A percentile compares a stretch with the other conserved stretches of the same genome.
Evolutionary conservation across 2,797 vertebrate genomes (phyloP).

Genomic region (Cetoscarus ocellatus): DNA sequence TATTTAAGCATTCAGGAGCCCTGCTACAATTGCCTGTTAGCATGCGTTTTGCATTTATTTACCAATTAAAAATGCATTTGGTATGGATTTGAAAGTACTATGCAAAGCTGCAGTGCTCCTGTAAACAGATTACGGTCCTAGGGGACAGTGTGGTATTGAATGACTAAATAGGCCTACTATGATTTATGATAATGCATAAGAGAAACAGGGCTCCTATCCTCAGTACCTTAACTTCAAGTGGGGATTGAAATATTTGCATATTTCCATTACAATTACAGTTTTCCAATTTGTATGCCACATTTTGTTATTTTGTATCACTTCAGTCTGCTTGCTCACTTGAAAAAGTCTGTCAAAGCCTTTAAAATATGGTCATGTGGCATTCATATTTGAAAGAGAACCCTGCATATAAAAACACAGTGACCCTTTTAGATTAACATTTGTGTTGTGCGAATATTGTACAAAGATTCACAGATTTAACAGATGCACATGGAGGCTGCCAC

Average conservation of each 20-base stretch:
- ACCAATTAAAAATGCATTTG: constrained; percentile 86
- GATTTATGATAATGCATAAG: constrained; percentile 88
- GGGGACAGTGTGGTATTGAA: constrained; percentile 85
- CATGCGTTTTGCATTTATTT: constrained; percentile 86
- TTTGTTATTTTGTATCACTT: constrained; percentile 30
- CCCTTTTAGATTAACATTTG: no score
- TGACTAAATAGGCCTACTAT: constrained; percentile 86
- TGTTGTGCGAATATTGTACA: no score
- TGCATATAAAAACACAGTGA: background rate
- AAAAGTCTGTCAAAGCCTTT: constrained; percentile 1
- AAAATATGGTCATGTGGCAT: constrained; percentile 19
- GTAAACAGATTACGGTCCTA: constrained; percentile 85
- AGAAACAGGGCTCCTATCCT: constrained; percentile 72
- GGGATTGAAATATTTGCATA: constrained; percentile 70
- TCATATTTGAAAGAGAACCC: constrained; percentile 19
- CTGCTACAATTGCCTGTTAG: constrained; percentile 80
- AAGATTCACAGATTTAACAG: no score
- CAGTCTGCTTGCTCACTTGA: constrained; percentile 21
- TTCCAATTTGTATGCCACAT: constrained; percentile 38
- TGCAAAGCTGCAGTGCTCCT: constrained; percentile 83
- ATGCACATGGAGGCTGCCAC: no score
- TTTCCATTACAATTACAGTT: constrained; percentile 56
- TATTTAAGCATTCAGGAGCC: constrained; percentile 84
- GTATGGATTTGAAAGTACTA: constrained; percentile 87
- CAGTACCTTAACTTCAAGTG: constrained; percentile 70